Conservation (phyloP, 2,113 vertebrate genomes). For the Saccopteryx bilineata region DNA sequence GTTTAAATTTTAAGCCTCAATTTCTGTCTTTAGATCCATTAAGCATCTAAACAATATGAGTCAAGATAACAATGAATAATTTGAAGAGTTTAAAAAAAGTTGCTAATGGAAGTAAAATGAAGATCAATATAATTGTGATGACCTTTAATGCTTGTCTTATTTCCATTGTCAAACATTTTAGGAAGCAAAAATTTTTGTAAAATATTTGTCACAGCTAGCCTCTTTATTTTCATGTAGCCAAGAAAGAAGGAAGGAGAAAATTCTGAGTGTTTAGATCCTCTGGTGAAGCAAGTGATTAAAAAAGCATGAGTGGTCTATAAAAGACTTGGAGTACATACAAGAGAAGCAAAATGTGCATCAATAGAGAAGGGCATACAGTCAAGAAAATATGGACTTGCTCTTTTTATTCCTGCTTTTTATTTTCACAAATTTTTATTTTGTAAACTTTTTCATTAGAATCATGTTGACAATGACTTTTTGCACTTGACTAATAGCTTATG, state of each 20-base stretch:
- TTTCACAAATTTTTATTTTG: conserved; percentile 40
- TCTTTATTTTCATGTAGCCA: conserved; percentile 65
- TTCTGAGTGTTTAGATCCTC: conserved; percentile 51
- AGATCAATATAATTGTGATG: conserved; percentile 83
- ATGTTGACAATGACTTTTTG: background rate
- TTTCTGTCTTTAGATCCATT: conserved; percentile 86
- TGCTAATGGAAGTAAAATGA: conserved; percentile 80
- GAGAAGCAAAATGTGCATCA: conserved; percentile 62
- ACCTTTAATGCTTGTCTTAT: conserved; percentile 74
- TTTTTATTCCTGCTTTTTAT: conserved; percentile 12
- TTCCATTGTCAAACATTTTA: conserved; percentile 76
- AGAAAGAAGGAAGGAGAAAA: conserved; percentile 49
- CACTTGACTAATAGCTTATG: background rate
- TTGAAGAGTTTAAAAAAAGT: conserved; percentile 84
- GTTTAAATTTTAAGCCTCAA: conserved; percentile 83
- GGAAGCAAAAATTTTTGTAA: conserved; percentile 56
- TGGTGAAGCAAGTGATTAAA: conserved; percentile 69
- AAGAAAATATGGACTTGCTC: background rate
- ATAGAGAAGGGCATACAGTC: background rate
- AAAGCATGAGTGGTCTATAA: conserved; percentile 25
- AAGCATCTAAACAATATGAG: conserved; percentile 83
- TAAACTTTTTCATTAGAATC: background rate
- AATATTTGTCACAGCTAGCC: conserved; percentile 44
- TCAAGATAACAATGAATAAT: conserved; percentile 82
- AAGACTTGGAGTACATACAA: conserved; percentile 14